phyloP scores from a whole-genome alignment of 2,797 vertebrate genomes.

The Lates japonicus region DNA sequence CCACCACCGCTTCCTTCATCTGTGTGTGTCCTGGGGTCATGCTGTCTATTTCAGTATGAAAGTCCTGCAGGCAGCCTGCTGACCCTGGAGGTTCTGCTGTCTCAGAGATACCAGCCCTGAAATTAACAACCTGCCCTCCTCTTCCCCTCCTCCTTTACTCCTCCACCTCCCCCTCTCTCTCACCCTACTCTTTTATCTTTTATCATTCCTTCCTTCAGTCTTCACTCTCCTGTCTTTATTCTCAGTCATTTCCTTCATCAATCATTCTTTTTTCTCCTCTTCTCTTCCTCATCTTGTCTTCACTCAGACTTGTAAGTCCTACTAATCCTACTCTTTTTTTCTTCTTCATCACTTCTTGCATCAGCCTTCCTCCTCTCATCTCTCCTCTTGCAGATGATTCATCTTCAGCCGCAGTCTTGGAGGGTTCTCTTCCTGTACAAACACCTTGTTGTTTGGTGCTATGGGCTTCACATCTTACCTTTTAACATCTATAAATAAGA shows the following conservation, averaged over 20 bases:
- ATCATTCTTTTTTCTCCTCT: neutral
- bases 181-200: conserved; percentile 1
- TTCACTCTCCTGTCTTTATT: neutral
- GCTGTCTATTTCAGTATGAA: conserved; percentile 57
- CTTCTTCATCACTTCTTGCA: conserved; percentile 11
- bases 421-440: neutral
- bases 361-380: neutral
- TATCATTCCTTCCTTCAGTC: conserved; percentile 6
- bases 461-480: neutral
- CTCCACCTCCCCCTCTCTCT: conserved; percentile 1
- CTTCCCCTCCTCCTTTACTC: conserved; percentile 9
- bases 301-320: neutral
- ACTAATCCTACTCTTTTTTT: neutral
- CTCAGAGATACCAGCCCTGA: conserved; percentile 71
- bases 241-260: neutral
- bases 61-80: conserved; percentile 46
- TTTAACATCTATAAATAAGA: neutral
- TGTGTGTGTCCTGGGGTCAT: conserved; percentile 44
- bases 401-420: neutral
- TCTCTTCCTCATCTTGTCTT: neutral
- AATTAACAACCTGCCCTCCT: conserved; percentile 61
- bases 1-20: neutral
- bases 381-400: conserved; percentile 11
- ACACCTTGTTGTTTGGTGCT: conserved; percentile 1
- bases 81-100: conserved; percentile 70